These are phyloP conservation scores for Microplitis deprimator DNA, from an alignment of 2,888 invertebrate genomes.

Conservation along the genomic window DNA sequence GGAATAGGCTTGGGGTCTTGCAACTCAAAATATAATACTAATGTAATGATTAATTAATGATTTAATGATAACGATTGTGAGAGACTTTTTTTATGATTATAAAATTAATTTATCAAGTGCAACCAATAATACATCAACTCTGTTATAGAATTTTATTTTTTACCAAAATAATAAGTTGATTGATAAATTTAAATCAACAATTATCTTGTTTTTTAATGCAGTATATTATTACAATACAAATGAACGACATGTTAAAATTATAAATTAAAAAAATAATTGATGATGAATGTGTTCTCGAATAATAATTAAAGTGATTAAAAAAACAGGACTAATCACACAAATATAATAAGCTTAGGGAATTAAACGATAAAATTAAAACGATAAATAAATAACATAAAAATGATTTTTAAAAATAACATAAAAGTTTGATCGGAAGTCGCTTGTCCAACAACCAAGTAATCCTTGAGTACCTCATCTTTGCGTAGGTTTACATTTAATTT, in stretches of 20 bases:
- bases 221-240: not conserved
- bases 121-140: conserved; percentile 22
- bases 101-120: conserved; percentile 1
- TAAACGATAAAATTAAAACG: conserved; percentile 18
- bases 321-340: conserved; percentile 30
- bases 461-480: conserved; percentile 33
- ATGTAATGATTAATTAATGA: conserved; percentile 25
- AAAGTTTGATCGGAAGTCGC: conserved; percentile 17
- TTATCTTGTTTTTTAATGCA: not conserved
- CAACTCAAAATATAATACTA: conserved; percentile 64
- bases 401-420: not conserved
- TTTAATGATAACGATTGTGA: conserved; percentile 14
- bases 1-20: conserved; percentile 67
- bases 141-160: conserved; percentile 5
- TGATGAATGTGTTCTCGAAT: conserved; percentile 23
- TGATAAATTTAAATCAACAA: not conserved
- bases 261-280: conserved; percentile 9
- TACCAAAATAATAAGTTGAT: not conserved
- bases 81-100: conserved; percentile 5
- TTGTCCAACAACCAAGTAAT: conserved; percentile 25
- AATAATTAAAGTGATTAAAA: conserved; percentile 39
- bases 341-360: conserved; percentile 24
- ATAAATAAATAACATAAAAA: conserved; percentile 18
- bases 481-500: conserved; percentile 46
- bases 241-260: not conserved